Evolutionary conservation across 2,888 invertebrate genomes (phyloP).

Genomic region (Pollenia griseotomentosa): DNA sequence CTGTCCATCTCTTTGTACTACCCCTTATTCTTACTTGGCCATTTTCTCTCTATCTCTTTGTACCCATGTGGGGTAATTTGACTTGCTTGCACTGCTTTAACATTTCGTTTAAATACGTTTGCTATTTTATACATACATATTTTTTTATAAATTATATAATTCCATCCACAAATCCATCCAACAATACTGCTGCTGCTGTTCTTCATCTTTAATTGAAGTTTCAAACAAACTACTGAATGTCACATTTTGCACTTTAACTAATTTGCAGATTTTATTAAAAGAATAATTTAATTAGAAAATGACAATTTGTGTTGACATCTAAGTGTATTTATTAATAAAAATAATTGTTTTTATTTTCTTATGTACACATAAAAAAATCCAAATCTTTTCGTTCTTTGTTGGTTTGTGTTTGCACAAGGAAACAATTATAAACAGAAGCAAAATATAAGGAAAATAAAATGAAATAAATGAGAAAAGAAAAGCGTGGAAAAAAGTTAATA

Average conservation of each 20-base stretch:
- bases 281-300: slow-evolving; percentile 34
- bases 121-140: too few species aligned
- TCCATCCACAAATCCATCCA: background rate
- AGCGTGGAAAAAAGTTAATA: background rate
- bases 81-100: too few species aligned
- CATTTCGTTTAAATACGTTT: too few species aligned
- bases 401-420: background rate
- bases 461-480: slow-evolving; percentile 4
- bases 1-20: too few species aligned
- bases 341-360: background rate
- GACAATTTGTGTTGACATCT: slow-evolving; percentile 43
- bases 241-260: slow-evolving; percentile 7
- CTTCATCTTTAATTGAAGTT: slow-evolving; percentile 8
- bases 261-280: slow-evolving; percentile 42
- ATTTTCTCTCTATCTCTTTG: too few species aligned
- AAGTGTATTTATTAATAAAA: slow-evolving; percentile 37
- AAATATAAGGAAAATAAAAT: slow-evolving; percentile 14
- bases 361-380: background rate
- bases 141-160: background rate
- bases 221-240: background rate
- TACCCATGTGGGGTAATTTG: too few species aligned
- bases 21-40: too few species aligned
- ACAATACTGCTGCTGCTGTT: background rate
- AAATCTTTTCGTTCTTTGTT: background rate
- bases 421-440: slow-evolving; percentile 21